Evolutionary conservation across 2,888 invertebrate genomes (phyloP).

Genomic region (Orthosia incerta): DNA sequence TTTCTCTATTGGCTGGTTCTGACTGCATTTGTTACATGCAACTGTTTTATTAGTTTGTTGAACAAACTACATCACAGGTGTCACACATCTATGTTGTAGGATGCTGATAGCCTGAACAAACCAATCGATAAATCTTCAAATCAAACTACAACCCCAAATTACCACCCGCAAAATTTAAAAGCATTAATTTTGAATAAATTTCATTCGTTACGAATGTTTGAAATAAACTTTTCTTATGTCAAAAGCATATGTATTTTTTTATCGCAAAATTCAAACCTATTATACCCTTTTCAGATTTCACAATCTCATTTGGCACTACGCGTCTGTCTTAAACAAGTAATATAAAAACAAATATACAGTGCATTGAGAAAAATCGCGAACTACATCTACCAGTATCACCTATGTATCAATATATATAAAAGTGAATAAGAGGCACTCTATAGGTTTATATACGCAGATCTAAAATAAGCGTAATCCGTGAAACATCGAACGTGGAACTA

Average conservation of each 20-base stretch:
- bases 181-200: constrained; percentile 33
- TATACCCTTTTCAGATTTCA: constrained; percentile 59
- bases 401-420: constrained; percentile 91
- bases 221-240: constrained; percentile 48
- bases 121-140: no score
- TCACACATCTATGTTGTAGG: constrained; percentile 1
- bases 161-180: constrained; percentile 35
- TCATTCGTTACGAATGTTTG: constrained; percentile 30
- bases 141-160: constrained; percentile 36
- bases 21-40: no score
- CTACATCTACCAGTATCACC: constrained; percentile 78
- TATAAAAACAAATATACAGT: constrained; percentile 73
- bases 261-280: constrained; percentile 61
- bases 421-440: constrained; percentile 91
- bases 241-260: constrained; percentile 51
- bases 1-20: no score
- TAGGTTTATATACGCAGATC: constrained; percentile 90
- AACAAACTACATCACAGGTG: neutral
- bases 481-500: constrained; percentile 85
- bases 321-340: constrained; percentile 76
- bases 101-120: neutral
- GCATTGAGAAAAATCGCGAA: constrained; percentile 76
- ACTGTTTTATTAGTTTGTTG: neutral
- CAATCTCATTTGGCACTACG: constrained; percentile 85
- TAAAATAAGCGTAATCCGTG: constrained; percentile 89